Evolutionary conservation across 2,888 invertebrate genomes (phyloP), one percentile per base, ranked within the genome.

Genomic region (Syrphus vitripennis): DNA sequence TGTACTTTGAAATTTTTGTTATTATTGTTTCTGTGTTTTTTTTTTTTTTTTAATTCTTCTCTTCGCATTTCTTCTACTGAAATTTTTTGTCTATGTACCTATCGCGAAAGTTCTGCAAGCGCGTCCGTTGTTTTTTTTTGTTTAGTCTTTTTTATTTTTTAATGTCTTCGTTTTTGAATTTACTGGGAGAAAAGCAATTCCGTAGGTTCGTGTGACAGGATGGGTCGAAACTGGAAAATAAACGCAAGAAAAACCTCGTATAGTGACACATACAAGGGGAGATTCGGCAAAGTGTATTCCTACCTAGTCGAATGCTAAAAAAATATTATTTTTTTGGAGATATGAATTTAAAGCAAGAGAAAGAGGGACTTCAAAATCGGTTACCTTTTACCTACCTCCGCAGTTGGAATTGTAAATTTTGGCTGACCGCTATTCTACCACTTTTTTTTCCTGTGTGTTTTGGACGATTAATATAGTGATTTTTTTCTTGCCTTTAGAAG

Each of bases 1-100:
- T 81, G 67, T 81, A 81, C 76, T 84, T 81, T 84, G 26, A 67
- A 77, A 77, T 69, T 76, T 84, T 72, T 63, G 76, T 81, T 79
- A 80, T 81, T 76, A 84, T 84, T 84, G 72, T 81, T 84, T 71
- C 71, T 76, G 76, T 84, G 59, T 57, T 75, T 67, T 45, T 26
- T 48, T 19, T 57, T 75, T 67, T 45, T 26, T 48, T 19, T 59
- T 57, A 26, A 65, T 26, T 26, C 61, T 29, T 57, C 10, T 21
- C 55, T 48, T 31, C 14, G 37, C 24, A n/a, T 67, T 42, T n/a
- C 29, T 63, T 75, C 45, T 55, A 63, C 53, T 29, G 16, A 53
- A 67, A 76, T 71, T 80, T 75, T 70, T 57, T 45, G 79, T 71
- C 75, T 76, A 80, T 72, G 65, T 84, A 79, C n/a, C 7, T 19